Evolutionary conservation across 1,140 invertebrate species (phyloP), one percentile per base, ranked within the genome.

Genomic region (Brachionus asplanchnoidis): DNA sequence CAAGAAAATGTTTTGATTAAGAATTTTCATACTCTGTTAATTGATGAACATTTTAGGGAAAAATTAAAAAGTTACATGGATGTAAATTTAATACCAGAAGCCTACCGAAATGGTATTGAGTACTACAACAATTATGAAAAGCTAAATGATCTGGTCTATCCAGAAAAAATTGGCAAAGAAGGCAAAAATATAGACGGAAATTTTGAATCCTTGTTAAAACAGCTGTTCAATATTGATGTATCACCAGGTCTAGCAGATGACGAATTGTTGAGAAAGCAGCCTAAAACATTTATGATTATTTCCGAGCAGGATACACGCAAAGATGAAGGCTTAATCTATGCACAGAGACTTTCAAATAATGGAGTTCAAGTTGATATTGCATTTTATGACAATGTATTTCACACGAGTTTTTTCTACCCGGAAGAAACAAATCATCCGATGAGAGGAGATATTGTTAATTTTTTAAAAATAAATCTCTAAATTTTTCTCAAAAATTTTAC

Each of bases 311-410:
- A 80, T 65, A 40, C 50, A 6, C 28, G 50, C 14, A 80, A 80
- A 80, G 78, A 80, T 56, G 78, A 80, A 65, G 78, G 50, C 23
- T 56, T 80, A n/a, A 80, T 80, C 17, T 80, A 80, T 80, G 78
- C 78, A 5, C 26, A 56, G n/a, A 80, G 78, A 65, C 36, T 80
- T 32, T 32, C 26, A 9, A 80, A 80, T 20, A 60, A 56, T 60
- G 78, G 78, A 53, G 78, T 80, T 50, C 20, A 56, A 20, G 42
- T 50, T 32, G 78, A 80, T 60, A 56, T 80, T 9, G 78, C 78
- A 3, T 56, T 26, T 40, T 80, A 53, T 65, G 44, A 80, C 23
- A 80, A 80, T 80, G 78, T 26, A 17, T 80, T 80, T 80, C 78
- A 80, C 32, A 42, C 70, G 8, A 75, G 70, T 11, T 75, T 75